These are phyloP conservation scores for Acrobasis consociella DNA, from an alignment of 2,888 invertebrate genomes.

Conservation along the genomic window DNA sequence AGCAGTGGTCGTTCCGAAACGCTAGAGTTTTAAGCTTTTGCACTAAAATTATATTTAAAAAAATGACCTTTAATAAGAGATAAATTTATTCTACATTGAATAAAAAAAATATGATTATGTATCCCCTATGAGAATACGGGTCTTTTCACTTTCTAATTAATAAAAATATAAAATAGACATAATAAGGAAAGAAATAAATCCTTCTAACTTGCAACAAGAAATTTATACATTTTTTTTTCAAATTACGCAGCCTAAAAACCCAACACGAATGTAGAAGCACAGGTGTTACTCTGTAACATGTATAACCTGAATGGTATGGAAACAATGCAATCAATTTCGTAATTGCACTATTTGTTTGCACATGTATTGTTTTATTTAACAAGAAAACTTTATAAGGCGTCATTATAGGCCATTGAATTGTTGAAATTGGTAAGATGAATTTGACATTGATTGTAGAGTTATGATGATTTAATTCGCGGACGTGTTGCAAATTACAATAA, in stretches of 20 bases:
- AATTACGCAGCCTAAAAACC: neutral
- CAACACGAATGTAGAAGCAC: neutral
- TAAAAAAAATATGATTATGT: too few relatives aligned
- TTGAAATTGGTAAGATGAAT: constrained; percentile 6
- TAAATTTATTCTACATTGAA: too few relatives aligned
- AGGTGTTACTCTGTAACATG: neutral
- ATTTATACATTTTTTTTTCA: too few relatives aligned
- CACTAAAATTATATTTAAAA: too few relatives aligned
- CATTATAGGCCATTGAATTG: constrained; percentile 3
- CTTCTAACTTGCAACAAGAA: too few relatives aligned
- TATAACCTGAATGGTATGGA: neutral
- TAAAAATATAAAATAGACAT: too few relatives aligned
- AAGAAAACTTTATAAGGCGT: neutral
- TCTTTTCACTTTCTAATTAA: too few relatives aligned
- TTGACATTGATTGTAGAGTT: neutral
- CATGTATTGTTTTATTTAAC: neutral
- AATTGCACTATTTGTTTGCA: constrained; percentile 25
- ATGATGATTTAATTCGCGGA: neutral
- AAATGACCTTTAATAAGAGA: too few relatives aligned
- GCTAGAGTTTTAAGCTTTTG: too few relatives aligned
- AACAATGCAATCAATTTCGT: constrained; percentile 29
- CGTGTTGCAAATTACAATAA: neutral
- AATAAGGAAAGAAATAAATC: too few relatives aligned
- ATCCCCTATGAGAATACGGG: too few relatives aligned
- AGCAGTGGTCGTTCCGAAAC: too few relatives aligned